Evolutionary conservation across 2,888 invertebrate species (phyloP), one percentile per base, ranked within the genome.

Genomic region (Caenorhabditis wallacei): DNA sequence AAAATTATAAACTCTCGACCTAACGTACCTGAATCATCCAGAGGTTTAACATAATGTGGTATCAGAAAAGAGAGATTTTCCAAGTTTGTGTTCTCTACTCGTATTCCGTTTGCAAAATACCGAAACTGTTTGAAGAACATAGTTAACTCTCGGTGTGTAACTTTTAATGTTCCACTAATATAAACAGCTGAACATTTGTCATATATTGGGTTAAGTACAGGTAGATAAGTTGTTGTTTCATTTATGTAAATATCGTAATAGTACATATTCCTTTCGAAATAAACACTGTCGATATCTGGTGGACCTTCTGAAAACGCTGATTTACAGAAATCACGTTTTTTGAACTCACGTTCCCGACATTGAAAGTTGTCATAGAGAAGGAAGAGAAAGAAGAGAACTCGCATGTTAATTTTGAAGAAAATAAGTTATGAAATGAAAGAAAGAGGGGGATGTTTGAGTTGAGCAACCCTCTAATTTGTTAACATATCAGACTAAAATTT

Each of bases 211-310:
- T 66, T 30, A 0, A 48, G 66, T 7, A 75, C 40, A 10, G 37
- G 5, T 0, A 56, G 16, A 1, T n/a, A n/a, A n/a, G n/a, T n/a
- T n/a, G 59, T 75, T 18, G 75, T 43, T 53, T 75, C 75, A 22
- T 75, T 75, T 13, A 75, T 75, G 24, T 68, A 40, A 20, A 75
- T 22, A 24, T 75, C 75, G 26, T 75, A 75, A 22, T 75, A 75
- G 22, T 75, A 51, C n/a, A n/a, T n/a, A n/a, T n/a, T n/a, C n/a
- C n/a, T n/a, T n/a, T n/a, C n/a, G n/a, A n/a, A n/a, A n/a, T n/a
- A n/a, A n/a, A 26, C 51, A 24, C 51, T 40, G 5, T 75, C 66
- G 0, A 11, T 8, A 0, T 54, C 37, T 16, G 72, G 75, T 10
- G 75, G 75, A 1, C 75, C 75, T 35, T 68, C 75, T 75, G 46